Percentiles rank a stretch among this genome's conserved stretches.
phyloP scores from a whole-genome alignment of 1,140 invertebrate species.

The Lucilia sericata region DNA sequence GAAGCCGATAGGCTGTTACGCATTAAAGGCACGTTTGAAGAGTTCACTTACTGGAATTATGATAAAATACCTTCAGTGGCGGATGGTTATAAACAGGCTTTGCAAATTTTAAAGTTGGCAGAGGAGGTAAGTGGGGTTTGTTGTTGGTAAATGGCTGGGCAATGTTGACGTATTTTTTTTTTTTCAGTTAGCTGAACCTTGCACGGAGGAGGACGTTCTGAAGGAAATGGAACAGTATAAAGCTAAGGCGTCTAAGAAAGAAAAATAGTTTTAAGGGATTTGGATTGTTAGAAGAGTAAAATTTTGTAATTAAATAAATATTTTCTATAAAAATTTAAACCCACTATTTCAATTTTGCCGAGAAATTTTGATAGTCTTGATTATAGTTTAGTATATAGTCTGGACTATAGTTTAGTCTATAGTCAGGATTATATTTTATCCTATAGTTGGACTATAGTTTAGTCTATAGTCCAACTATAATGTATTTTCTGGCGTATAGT shows the following conservation, averaged over 20 bases:
- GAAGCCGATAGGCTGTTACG: constrained; percentile 72
- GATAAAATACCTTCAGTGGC: constrained; percentile 77
- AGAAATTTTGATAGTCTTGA: too few species aligned
- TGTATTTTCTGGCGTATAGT: too few species aligned
- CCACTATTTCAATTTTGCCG: too few species aligned
- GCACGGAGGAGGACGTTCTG: constrained; percentile 29
- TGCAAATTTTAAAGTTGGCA: constrained; percentile 79
- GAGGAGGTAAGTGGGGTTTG: constrained; percentile 71
- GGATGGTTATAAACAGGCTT: constrained; percentile 74
- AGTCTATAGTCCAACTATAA: too few species aligned
- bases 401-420: too few species aligned
- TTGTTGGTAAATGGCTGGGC: not conserved
- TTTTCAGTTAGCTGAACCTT: constrained; percentile 24
- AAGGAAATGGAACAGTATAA: constrained; percentile 22
- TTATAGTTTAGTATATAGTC: too few species aligned
- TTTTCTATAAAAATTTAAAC: too few species aligned
- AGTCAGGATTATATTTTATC: too few species aligned
- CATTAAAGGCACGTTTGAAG: constrained; percentile 72
- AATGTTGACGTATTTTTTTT: not conserved
- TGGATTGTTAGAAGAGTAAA: not conserved
- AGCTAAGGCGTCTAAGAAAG: not conserved
- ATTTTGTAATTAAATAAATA: too few species aligned
- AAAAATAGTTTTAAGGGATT: not conserved
- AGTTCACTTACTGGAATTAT: constrained; percentile 83
- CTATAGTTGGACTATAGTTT: too few species aligned